Evolutionary conservation across 2,888 invertebrate genomes (phyloP), one percentile per base, ranked within the genome.

Genomic region (Cosmorhoe ocellata): DNA sequence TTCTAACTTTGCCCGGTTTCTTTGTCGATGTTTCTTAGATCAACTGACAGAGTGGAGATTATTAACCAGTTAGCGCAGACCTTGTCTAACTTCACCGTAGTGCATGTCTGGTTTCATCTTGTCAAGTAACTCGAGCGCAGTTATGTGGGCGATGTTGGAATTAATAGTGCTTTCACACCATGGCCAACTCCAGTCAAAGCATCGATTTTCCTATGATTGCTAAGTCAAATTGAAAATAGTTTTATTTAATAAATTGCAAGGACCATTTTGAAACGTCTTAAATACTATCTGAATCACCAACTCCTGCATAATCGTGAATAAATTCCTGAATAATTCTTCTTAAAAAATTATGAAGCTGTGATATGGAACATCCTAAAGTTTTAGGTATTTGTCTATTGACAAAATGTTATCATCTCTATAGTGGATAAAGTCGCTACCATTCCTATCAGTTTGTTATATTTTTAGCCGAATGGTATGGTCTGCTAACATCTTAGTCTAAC

Each of bases 11-110:
- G 8, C 14, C 14, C 36, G n/a, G 10, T n/a, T 8, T 32, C 11
- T 51, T 27, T 38, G 22, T 42, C 12, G 34, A 33, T 24, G 12
- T 37, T 47, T 34, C 18, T 32, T 26, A 50, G 34, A 39, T 50
- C 22, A 47, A 18, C 2, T 18, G 18, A 50, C 14, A 30, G 18
- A 30, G 34, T 42, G 31, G 27, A 49, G 36, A 26, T 36, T 38
- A 40, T 56, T 50, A 51, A 42, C 49, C 41, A 48, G 42, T 58
- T 52, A 52, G 30, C 13, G 33, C 33, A 47, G 26, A 26, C 30
- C 30, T 37, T 38, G 27, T 37, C 24, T 39, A 38, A 24, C 48
- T 36, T 33, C 38, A 40, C 38, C 28, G 27, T 24, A 18, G 39
- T 26, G 45, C 9, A 36, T 31, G 42, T 36, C 42, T 41, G 38